Conservation (phyloP, 2,113 vertebrate genomes). For the Scopus umbretta region DNA sequence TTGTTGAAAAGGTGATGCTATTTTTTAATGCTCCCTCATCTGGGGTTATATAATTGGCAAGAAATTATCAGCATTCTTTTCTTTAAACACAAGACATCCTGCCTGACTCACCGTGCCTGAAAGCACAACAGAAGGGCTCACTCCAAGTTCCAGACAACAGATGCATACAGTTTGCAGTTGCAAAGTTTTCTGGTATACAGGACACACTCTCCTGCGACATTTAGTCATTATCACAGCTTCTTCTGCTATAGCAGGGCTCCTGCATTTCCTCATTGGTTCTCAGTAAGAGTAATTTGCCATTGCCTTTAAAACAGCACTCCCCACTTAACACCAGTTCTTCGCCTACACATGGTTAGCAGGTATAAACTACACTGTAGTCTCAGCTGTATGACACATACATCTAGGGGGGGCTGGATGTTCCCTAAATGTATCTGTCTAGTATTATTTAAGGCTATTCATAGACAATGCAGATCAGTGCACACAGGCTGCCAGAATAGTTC, state of each 20-base stretch:
- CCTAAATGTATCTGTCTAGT: not conserved
- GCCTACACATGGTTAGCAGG: not conserved
- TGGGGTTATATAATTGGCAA: not conserved
- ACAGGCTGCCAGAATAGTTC: not conserved
- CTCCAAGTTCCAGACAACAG: not conserved
- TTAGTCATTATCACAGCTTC: not conserved
- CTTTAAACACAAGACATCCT: not conserved
- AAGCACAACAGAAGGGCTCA: not conserved
- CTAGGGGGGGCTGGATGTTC: not conserved
- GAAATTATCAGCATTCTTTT: not conserved
- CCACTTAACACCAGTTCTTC: not conserved
- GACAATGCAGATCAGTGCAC: not conserved
- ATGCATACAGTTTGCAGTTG: not conserved
- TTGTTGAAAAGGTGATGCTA: not conserved
- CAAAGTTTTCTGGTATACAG: not conserved
- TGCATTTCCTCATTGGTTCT: not conserved
- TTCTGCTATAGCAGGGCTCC: not conserved
- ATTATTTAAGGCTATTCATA: not conserved
- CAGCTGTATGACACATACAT: accelerated
- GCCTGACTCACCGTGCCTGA: not conserved
- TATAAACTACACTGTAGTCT: not conserved
- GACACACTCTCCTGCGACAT: not conserved
- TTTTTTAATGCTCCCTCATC: not conserved
- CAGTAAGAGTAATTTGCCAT: not conserved
- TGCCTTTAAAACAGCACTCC: not conserved